Evolutionary conservation across 2,113 vertebrate species (phyloP).

Genomic region (Sturnira hondurensis): DNA sequence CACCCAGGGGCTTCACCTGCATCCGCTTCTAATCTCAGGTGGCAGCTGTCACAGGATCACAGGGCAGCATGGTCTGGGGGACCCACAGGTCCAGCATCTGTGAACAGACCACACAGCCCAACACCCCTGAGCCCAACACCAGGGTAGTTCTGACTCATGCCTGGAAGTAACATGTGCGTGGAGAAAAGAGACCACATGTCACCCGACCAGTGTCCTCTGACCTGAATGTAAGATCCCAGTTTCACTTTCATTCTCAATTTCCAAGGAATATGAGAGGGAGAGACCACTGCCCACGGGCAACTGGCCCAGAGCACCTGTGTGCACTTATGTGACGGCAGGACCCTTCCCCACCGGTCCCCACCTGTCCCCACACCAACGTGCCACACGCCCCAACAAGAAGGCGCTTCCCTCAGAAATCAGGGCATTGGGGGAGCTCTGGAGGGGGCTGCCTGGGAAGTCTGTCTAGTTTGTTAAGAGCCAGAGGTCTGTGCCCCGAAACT

Average conservation of each 20-base stretch:
- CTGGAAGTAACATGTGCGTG: neutral
- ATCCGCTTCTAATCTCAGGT: neutral
- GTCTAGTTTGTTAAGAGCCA: neutral
- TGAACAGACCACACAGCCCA: neutral
- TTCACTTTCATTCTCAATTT: neutral
- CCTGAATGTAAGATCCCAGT: neutral
- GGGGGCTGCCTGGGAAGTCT: neutral
- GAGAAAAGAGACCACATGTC: neutral
- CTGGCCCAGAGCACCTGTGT: neutral
- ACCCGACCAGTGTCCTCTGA: neutral
- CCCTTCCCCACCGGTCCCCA: too few relatives aligned
- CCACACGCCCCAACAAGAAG: neutral
- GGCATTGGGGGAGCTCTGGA: neutral
- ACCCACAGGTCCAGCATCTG: neutral
- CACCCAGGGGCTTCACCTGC: neutral
- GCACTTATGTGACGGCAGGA: neutral
- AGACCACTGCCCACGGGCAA: neutral
- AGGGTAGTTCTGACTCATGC: neutral
- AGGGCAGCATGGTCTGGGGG: neutral
- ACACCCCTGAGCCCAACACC: neutral
- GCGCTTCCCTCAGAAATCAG: neutral
- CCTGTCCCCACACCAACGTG: neutral
- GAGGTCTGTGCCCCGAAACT: neutral
- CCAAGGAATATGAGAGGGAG: neutral
- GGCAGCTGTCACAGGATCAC: neutral